Percentiles rank a stretch among this genome's conserved stretches.
These are phyloP conservation scores for Siniperca chuatsi DNA, from an alignment of 2,113 vertebrate species.

Conservation along the genomic window DNA sequence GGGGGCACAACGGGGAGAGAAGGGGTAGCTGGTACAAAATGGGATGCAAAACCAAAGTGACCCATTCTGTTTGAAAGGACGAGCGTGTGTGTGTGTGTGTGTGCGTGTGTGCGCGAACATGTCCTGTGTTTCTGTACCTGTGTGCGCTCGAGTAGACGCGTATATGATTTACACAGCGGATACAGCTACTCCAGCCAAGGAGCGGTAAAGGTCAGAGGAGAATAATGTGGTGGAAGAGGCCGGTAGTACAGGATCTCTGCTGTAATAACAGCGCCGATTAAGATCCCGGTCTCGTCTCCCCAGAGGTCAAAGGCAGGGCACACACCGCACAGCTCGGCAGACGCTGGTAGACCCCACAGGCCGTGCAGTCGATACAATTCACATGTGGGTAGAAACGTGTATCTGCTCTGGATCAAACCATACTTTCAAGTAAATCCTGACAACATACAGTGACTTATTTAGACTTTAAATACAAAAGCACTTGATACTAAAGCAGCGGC, in stretches of 20 bases:
- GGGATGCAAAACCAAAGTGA: constrained; percentile 53
- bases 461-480: no score
- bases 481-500: neutral
- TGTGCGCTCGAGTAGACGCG: constrained; percentile 18
- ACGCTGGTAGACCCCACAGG: neutral
- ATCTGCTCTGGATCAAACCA: neutral
- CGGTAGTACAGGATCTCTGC: constrained; percentile 67
- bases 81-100: constrained; percentile 23
- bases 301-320: constrained; percentile 67
- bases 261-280: constrained; percentile 81
- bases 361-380: neutral
- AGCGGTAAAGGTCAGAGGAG: constrained; percentile 80
- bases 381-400: neutral
- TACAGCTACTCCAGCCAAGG: constrained; percentile 58
- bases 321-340: neutral
- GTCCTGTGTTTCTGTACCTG: constrained; percentile 37
- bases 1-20: constrained; percentile 4
- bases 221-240: constrained; percentile 76
- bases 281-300: constrained; percentile 61
- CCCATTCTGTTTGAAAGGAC: constrained; percentile 37
- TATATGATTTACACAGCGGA: constrained; percentile 73
- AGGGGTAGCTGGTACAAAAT: constrained; percentile 45
- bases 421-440: neutral
- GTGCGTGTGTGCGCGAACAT: neutral
- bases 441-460: neutral